A percentile compares a stretch with the other conserved stretches of the same genome.
These are phyloP conservation scores for Drosophila percnosoma DNA, from an alignment of 2,888 invertebrate species.

Conservation along the genomic window DNA sequence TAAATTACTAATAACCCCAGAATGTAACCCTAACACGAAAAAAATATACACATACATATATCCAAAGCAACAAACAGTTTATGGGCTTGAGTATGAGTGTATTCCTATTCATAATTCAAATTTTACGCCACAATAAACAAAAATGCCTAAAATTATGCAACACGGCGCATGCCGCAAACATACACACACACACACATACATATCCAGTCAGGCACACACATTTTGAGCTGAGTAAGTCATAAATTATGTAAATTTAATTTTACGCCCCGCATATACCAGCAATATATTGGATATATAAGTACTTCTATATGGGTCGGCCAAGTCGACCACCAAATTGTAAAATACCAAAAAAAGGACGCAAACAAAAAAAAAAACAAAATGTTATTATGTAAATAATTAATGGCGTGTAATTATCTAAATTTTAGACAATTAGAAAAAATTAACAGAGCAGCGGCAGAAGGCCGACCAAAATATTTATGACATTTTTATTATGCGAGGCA, in stretches of 20 bases:
- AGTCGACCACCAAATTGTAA: slow-evolving; percentile 59
- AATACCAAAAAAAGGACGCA: slow-evolving; percentile 3
- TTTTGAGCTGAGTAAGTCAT: slow-evolving; percentile 79
- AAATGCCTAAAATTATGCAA: slow-evolving; percentile 81
- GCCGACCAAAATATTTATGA: slow-evolving; percentile 64
- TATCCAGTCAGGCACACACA: slow-evolving; percentile 36
- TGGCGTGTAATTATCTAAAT: slow-evolving; percentile 82
- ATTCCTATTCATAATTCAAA: slow-evolving; percentile 80
- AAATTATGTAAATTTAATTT: slow-evolving; percentile 80
- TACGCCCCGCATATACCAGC: slow-evolving; percentile 65
- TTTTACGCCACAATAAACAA: slow-evolving; percentile 80
- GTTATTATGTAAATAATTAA: slow-evolving; percentile 83
- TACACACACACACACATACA: slow-evolving; percentile 23
- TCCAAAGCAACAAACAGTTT: slow-evolving; percentile 35
- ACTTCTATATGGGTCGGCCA: slow-evolving; percentile 32
- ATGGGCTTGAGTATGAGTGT: slow-evolving; percentile 36
- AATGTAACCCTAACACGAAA: slow-evolving; percentile 75
- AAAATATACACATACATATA: slow-evolving; percentile 27
- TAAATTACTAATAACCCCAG: slow-evolving; percentile 78
- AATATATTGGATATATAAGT: slow-evolving; percentile 38
- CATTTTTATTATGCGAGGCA: slow-evolving; percentile 74
- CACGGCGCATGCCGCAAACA: slow-evolving; percentile 63
- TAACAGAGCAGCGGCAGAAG: slow-evolving; percentile 55
- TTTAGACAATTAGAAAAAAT: slow-evolving; percentile 82
- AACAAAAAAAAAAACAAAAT: slow-evolving; percentile 28